Base-by-base conservation (phyloP, 2,888 invertebrate genomes). In the Lysandra coridon region DNA sequence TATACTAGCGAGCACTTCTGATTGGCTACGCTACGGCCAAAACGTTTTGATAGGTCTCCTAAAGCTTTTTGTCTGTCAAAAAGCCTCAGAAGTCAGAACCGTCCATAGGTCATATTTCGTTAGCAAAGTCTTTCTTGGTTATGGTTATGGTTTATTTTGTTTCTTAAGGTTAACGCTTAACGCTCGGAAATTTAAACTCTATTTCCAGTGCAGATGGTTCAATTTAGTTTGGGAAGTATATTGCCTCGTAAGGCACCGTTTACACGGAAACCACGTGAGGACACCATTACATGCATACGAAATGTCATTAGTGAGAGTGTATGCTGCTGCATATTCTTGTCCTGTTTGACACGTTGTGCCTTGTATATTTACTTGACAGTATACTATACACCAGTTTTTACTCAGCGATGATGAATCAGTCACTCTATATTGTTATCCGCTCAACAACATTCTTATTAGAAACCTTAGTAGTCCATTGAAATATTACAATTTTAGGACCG, bases 231-330 rank as follows among this genome's bases (percentile, higher is more conserved):
- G 33, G 7, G 14, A 33, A 69, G 69, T 17, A 5, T 69, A 69
- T 2, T 12, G 30, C 64, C 64, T 37, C 81, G 80, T 80, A 78
- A 44, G 80, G 80, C 78, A 78, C 80, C 79, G 64, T 81, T 84
- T 85, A 88, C 86, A 84, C 86, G 86, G 88, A 88, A 87, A 84
- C 79, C 83, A 81, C 83, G 81, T 84, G 85, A 85, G 84, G 83
- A 84, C 84, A 82, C 84, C 85, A 82, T 84, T 84, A 83, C 83
- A 79, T 82, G 84, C 82, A 84, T 82, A 80, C 80, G 79, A 80
- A 83, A 82, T 81, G 80, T 79, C 79, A 81, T 81, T 82, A 82
- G 81, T 80, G 81, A 81, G 81, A 80, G 81, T 82, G 81, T 81
- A 73, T 78, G 62, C 64, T 78, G 78, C 79, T 82, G 78, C 57